These are phyloP conservation scores for Eumaeus atala DNA, from an alignment of 1,140 invertebrate species.

Conservation along the genomic window DNA sequence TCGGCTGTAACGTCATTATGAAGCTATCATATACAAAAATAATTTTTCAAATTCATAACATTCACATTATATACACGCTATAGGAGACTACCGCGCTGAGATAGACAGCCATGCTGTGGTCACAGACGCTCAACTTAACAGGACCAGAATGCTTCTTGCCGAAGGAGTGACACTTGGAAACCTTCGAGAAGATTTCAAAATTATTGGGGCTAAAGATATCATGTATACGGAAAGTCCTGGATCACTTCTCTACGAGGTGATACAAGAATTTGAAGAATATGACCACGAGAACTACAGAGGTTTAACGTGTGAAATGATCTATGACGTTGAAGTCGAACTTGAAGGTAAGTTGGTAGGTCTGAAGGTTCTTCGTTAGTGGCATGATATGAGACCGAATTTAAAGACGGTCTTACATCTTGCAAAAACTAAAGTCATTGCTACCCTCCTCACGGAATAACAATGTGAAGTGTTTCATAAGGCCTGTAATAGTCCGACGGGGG, in stretches of 20 bases:
- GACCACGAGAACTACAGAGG: slow-evolving; percentile 1
- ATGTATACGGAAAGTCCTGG: slow-evolving; percentile 6
- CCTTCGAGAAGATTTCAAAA: slow-evolving; percentile 3
- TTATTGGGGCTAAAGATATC: slow-evolving; percentile 7
- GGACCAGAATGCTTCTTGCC: slow-evolving; percentile 2
- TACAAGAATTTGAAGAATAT: slow-evolving; percentile 5
- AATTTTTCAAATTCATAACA: no score
- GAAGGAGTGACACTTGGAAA: slow-evolving; percentile 4
- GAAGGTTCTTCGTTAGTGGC: no score
- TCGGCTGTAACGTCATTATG: no score
- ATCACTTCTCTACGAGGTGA: neutral
- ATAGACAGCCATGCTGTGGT: neutral
- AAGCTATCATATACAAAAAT: no score
- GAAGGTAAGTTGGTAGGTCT: neutral
- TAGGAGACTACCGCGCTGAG: slow-evolving; percentile 3
- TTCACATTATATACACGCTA: no score
- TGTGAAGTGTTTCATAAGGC: no score
- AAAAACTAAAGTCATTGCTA: no score
- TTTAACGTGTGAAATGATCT: neutral
- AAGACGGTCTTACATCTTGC: no score
- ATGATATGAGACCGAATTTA: no score
- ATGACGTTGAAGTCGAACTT: neutral
- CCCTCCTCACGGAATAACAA: no score
- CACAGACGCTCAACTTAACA: slow-evolving; percentile 2
- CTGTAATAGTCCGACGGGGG: no score